Percentiles rank a stretch among this genome's conserved stretches.
Evolutionary conservation across 1,140 invertebrate species (phyloP).

Genomic region (Solenopsis fugax): DNA sequence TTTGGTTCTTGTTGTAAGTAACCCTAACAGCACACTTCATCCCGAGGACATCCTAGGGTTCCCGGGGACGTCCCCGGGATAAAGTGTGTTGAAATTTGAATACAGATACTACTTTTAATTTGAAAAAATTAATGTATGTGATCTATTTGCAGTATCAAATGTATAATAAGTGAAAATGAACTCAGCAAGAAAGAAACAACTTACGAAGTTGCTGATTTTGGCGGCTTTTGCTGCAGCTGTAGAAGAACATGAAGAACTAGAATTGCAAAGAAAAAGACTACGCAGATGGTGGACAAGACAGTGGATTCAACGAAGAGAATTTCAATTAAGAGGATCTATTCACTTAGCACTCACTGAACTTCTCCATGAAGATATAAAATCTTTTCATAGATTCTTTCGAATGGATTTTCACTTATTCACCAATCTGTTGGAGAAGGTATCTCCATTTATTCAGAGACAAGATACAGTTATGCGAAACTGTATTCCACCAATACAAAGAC

Average conservation of each 20-base stretch:
- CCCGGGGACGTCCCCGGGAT: no score
- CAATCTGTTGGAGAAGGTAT: not conserved
- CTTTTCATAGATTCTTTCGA: not conserved
- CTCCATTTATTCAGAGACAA: constrained; percentile 15
- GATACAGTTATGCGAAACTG: constrained; percentile 20
- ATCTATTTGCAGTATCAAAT: no score
- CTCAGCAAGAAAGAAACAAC: not conserved
- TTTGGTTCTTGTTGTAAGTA: no score
- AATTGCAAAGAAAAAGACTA: not conserved
- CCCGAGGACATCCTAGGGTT: no score
- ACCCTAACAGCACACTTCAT: no score
- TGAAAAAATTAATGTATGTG: no score
- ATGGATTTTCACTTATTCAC: not conserved
- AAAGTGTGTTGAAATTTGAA: no score
- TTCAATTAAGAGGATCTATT: constrained; percentile 10
- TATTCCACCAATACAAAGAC: constrained; percentile 2
- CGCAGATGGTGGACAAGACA: constrained; percentile 3
- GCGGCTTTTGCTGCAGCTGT: not conserved
- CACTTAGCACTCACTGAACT: not conserved
- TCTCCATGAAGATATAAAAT: not conserved
- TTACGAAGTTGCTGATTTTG: not conserved
- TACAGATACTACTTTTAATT: no score
- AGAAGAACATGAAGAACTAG: not conserved
- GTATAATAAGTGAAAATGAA: not conserved
- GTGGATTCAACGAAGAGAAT: constrained; percentile 5